Conservation (phyloP, 1,140 invertebrate genomes). For the Mycetomoellerius zeteki region DNA sequence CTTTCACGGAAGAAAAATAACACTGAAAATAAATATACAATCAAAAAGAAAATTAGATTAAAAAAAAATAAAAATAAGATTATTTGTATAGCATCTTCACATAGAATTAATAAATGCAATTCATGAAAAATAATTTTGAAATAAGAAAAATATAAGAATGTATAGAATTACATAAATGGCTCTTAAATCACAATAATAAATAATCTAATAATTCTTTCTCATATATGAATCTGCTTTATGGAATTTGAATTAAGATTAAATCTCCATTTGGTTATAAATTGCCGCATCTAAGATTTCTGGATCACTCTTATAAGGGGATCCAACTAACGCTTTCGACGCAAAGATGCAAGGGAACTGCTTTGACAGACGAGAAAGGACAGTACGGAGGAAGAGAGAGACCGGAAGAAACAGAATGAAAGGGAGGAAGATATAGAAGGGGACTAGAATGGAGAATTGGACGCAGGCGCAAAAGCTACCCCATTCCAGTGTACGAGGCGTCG, state of each 20-base stretch:
- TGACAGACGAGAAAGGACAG: conserved; percentile 42
- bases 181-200: conserved; percentile 21
- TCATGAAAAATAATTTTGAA: neutral
- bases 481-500: conserved; percentile 48
- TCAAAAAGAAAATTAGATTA: neutral
- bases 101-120: neutral
- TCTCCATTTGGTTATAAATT: neutral
- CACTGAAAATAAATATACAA: neutral
- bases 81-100: neutral
- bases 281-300: neutral
- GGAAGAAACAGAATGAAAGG: conserved; percentile 25
- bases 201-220: neutral
- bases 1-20: neutral
- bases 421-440: conserved; percentile 10
- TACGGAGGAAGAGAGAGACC: neutral
- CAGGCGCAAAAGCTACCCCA: conserved; percentile 51
- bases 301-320: neutral
- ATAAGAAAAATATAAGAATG: neutral
- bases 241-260: conserved; percentile 29
- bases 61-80: neutral
- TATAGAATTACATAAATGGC: neutral
- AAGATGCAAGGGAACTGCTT: conserved; percentile 33
- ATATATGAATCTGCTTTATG: neutral
- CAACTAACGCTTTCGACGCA: neutral
- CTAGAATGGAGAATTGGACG: conserved; percentile 55